These are phyloP conservation scores for Nudaria mundana DNA, from an alignment of 2,888 invertebrate genomes.

Conservation along the genomic window DNA sequence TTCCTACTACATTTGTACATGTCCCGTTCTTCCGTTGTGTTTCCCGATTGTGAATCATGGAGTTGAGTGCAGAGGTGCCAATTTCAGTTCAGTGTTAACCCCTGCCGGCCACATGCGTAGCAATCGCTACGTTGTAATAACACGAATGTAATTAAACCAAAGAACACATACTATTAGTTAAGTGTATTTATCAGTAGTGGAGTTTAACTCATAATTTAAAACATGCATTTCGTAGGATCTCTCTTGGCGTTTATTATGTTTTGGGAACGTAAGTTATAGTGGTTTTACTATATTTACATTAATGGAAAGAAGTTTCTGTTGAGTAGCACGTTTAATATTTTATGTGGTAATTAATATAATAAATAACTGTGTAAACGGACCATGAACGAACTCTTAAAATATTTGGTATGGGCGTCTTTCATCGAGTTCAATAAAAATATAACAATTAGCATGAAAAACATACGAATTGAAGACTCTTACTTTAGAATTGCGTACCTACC, in stretches of 20 bases:
- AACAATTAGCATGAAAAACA: too few species aligned
- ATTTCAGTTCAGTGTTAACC: constrained; percentile 58
- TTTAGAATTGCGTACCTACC: too few species aligned
- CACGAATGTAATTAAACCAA: constrained; percentile 33
- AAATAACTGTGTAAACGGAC: too few species aligned
- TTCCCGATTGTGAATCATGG: constrained; percentile 74
- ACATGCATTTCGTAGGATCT: constrained; percentile 55
- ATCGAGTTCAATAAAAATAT: too few species aligned
- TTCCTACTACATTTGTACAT: constrained; percentile 59
- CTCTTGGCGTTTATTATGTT: constrained; percentile 56
- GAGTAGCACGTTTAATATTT: too few species aligned
- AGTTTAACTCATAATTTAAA: constrained; percentile 45
- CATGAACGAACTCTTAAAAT: too few species aligned
- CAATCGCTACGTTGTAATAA: constrained; percentile 41
- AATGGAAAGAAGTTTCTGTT: too few species aligned
- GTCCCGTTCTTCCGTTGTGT: constrained; percentile 64
- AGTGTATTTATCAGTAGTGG: constrained; percentile 34
- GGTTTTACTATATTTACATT: constrained; percentile 3
- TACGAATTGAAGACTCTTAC: too few species aligned
- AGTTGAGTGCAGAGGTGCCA: constrained; percentile 50
- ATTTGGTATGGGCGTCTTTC: too few species aligned
- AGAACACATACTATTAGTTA: constrained; percentile 23
- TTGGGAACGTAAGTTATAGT: constrained; percentile 62
- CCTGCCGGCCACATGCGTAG: constrained; percentile 48
- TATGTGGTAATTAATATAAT: too few species aligned